Percentiles rank a stretch among this genome's conserved stretches.
Conservation (phyloP, 2,797 vertebrate genomes). For the Setipinna tenuifilis region DNA sequence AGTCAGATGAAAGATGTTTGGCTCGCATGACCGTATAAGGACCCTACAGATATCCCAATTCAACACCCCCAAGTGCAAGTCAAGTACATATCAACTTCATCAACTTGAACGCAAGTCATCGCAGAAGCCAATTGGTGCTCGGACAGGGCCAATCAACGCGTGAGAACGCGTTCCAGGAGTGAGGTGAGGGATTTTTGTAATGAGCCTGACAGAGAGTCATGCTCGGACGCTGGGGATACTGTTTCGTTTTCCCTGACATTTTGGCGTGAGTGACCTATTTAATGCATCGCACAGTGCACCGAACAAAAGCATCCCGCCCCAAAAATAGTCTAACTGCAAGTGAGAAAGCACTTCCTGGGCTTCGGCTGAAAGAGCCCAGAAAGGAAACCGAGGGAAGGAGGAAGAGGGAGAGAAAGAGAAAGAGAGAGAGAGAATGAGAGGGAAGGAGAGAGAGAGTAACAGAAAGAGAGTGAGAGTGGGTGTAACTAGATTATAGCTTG, state of each 20-base stretch:
- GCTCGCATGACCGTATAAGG: neutral
- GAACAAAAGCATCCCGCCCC: slow-evolving; percentile 12
- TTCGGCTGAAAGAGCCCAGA: slow-evolving; percentile 23
- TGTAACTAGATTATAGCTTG: slow-evolving; percentile 42
- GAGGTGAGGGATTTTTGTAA: slow-evolving; percentile 13
- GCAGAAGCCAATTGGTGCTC: neutral
- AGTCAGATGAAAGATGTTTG: neutral
- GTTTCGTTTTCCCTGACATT: slow-evolving; percentile 9
- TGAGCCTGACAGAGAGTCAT: neutral
- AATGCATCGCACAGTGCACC: neutral
- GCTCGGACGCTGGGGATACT: slow-evolving; percentile 1
- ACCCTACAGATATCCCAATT: neutral
- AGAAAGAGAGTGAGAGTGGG: neutral
- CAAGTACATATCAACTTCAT: neutral
- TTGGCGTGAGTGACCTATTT: slow-evolving; percentile 5
- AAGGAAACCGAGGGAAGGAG: neutral
- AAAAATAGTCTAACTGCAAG: slow-evolving; percentile 32
- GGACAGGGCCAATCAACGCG: neutral
- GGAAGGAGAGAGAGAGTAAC: neutral
- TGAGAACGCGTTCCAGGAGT: slow-evolving; percentile 24
- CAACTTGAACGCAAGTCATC: neutral
- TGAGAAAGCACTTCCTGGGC: slow-evolving; percentile 26
- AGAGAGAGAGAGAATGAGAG: too few relatives aligned
- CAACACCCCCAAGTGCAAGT: neutral
- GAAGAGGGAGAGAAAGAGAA: too few relatives aligned